These are phyloP conservation scores for Sclerurus mexicanus DNA, from an alignment of 2,113 vertebrate genomes.

Conservation along the genomic window DNA sequence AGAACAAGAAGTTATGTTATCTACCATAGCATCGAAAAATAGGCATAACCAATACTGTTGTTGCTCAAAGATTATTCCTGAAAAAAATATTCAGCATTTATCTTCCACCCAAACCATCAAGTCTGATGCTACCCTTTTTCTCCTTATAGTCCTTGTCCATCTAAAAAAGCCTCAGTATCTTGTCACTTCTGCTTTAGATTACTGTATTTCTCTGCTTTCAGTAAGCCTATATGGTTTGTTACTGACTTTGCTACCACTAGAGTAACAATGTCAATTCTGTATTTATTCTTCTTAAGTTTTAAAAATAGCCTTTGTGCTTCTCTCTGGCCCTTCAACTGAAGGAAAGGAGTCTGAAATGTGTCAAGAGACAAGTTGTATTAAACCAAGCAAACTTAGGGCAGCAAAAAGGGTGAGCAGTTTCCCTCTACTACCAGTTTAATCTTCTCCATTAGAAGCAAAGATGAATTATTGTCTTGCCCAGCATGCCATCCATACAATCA, in stretches of 20 bases:
- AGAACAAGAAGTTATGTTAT: not conserved
- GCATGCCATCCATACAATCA: not conserved
- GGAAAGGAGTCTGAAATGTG: not conserved
- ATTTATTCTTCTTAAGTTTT: not conserved
- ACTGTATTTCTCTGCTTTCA: not conserved
- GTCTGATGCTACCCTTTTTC: not conserved
- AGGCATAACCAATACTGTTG: not conserved
- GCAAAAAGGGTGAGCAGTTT: not conserved
- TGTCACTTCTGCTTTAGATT: not conserved
- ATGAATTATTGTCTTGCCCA: not conserved
- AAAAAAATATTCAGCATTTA: not conserved
- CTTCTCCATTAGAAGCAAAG: not conserved
- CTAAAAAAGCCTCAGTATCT: not conserved
- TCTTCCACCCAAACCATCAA: not conserved
- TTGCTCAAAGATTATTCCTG: not conserved
- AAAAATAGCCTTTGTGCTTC: not conserved
- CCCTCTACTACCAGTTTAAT: not conserved
- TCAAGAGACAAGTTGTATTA: not conserved
- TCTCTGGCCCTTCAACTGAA: not conserved
- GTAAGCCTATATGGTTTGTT: not conserved
- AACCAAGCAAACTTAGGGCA: not conserved
- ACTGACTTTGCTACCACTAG: not conserved
- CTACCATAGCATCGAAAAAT: not conserved
- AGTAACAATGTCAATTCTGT: not conserved
- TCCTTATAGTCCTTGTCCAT: not conserved